Evolutionary conservation across 64 coral and sea anemone genomes (phyloP), one percentile per base, ranked within the genome.

Genomic region (Porites lutea): DNA sequence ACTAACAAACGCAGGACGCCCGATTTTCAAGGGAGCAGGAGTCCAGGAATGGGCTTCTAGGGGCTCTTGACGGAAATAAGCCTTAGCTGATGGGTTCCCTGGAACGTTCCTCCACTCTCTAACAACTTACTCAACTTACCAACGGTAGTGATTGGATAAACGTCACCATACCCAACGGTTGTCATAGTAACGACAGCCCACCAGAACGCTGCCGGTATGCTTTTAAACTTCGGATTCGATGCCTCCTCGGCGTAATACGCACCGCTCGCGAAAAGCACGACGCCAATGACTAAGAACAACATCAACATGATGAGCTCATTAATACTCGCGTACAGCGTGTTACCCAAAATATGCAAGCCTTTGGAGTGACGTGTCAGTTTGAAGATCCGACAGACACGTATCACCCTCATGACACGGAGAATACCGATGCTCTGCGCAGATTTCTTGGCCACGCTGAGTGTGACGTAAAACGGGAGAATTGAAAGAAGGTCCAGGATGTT

Each of bases 101-200:
- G 54, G 54, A 13, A 14, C 18, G 62, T 19, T 65, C 62, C 62
- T 16, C 62, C 13, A 4, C 1, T 16, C 62, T 19, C 54, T 57
- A 12, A 57, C 54, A 48, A 16, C 67, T 20, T 48, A 21, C 13
- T 16, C 21, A 86, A 71, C 63, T 12, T 52, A 82, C 95, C 95
- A 13, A 83, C 58, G 23, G 93, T 46, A 2, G 95, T 97, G 6
- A 82, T 72, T 4, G 95, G 95, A 43, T 23, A 76, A 1, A 97
- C 65, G 72, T 97, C 95, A 14, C 95, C 95, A 49, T 97, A 97
- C 3, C 95, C 95, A 6, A 97, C 95, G 3, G 95, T 97, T 71
- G 95, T 97, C 95, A 97, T 97, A 48, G 95, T 97, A 70, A 97
- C 95, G 8, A 97, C 95, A 13, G 95, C 95, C 95, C 95, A 97